Conservation (phyloP, 2,797 vertebrate species). For the Acanthornis magna region DNA sequence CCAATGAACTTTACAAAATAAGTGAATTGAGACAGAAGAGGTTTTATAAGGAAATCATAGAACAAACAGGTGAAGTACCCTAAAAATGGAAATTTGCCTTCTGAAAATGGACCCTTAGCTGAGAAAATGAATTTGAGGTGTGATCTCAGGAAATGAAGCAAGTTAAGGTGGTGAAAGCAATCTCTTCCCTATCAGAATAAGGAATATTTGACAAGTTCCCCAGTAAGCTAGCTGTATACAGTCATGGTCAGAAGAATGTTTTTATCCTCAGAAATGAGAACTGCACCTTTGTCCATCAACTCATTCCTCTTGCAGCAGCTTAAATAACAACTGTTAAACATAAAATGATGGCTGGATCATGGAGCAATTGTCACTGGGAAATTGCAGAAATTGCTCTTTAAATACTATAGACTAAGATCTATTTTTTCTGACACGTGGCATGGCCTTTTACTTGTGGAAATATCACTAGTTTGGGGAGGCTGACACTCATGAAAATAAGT, state of each 20-base stretch:
- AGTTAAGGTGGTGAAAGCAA: background rate
- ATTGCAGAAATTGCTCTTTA: background rate
- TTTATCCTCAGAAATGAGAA: background rate
- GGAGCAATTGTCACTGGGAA: background rate
- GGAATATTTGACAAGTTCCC: background rate
- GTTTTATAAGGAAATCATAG: background rate
- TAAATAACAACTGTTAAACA: background rate
- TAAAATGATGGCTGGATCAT: background rate
- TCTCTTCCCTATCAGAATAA: background rate
- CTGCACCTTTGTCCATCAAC: background rate
- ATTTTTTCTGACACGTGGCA: background rate
- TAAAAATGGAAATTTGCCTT: background rate
- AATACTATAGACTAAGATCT: background rate
- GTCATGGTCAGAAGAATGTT: background rate
- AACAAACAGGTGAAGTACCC: background rate
- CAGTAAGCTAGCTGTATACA: background rate
- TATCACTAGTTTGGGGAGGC: background rate
- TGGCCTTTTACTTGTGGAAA: background rate
- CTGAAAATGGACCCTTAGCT: background rate
- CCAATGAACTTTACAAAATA: background rate
- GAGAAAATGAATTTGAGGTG: background rate
- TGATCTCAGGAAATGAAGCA: background rate
- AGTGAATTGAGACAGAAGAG: background rate
- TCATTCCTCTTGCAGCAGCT: background rate
- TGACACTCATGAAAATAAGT: background rate